phyloP scores from a whole-genome alignment of 2,797 vertebrate species.

The Rhincodon typus region DNA sequence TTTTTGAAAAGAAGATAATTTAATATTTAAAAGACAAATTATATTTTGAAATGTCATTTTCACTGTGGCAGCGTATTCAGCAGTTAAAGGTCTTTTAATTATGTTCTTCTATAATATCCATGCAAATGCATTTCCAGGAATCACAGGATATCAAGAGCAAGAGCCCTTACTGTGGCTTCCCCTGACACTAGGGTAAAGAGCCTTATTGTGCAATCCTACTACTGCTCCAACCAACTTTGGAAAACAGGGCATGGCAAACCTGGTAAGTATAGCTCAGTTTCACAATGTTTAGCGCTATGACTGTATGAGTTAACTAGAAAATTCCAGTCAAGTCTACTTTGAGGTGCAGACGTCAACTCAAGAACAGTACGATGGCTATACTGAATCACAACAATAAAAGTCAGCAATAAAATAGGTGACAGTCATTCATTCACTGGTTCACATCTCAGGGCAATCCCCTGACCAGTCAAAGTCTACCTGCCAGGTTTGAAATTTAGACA shows the following conservation, averaged over 20 bases:
- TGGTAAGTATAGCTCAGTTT: background rate
- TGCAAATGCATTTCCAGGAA: background rate
- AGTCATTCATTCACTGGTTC: no score
- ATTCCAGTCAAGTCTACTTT: background rate
- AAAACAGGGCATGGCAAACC: background rate
- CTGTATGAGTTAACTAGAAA: background rate
- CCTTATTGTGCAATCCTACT: background rate
- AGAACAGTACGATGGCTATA: background rate
- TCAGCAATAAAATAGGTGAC: background rate
- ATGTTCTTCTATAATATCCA: background rate
- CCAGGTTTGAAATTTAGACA: no score
- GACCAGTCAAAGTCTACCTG: no score
- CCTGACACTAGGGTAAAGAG: background rate
- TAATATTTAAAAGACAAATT: background rate
- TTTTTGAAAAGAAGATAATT: background rate
- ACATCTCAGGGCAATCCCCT: no score
- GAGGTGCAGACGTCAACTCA: background rate
- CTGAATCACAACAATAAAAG: background rate
- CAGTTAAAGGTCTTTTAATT: background rate
- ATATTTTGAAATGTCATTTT: background rate
- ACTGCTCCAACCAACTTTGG: background rate
- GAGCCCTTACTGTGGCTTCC: background rate
- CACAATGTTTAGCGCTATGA: background rate
- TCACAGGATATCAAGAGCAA: background rate
- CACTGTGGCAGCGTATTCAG: background rate